Evolutionary conservation across 2,797 vertebrate genomes (phyloP), one percentile per base, ranked within the genome.

Genomic region (Darevskia mixta): DNA sequence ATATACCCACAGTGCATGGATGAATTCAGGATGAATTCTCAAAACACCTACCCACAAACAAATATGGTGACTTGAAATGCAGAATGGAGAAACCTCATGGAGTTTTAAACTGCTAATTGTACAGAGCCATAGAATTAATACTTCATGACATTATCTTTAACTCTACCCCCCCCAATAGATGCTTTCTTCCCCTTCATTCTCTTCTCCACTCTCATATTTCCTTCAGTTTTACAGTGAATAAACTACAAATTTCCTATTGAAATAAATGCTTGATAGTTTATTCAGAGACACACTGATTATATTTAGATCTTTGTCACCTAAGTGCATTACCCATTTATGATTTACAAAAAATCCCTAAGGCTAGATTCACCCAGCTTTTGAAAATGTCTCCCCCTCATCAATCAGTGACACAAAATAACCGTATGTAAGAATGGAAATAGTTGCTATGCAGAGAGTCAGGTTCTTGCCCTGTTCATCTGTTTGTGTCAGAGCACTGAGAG

Each of bases 341-440:
- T 79, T 79, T 72, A 79, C 49, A 90, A 91, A 61, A 64, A 55
- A 55, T 67, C 78, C 93, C 18, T 7, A 88, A 85, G 73, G 79
- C 76, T 83, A n/a, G 87, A 76, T 91, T 92, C 80, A 5, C 85
- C 20, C 91, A 43, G 7, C 32, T 23, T 43, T 92, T 87, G 67
- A 93, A 93, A 88, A 84, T 79, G 88, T 1, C 49, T 49, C 69
- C 86, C 79, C 69, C 91, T 58, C 13, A 89, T 83, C 83, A 78
- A 61, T 87, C 72, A 41, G 45, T 76, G 79, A 10, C 66, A 86
- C 55, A 5, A 73, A 90, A 80, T 89, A 43, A 67, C 79, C 64
- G 5, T 2, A 18, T 82, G 76, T 87, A 89, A 1, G 3, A 90
- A 10, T 82, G 41, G 83, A 88, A 85, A 83, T 87, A 79, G 64